Evolutionary conservation across 2,797 vertebrate species (phyloP).

Genomic region (Acanthurus tractus): DNA sequence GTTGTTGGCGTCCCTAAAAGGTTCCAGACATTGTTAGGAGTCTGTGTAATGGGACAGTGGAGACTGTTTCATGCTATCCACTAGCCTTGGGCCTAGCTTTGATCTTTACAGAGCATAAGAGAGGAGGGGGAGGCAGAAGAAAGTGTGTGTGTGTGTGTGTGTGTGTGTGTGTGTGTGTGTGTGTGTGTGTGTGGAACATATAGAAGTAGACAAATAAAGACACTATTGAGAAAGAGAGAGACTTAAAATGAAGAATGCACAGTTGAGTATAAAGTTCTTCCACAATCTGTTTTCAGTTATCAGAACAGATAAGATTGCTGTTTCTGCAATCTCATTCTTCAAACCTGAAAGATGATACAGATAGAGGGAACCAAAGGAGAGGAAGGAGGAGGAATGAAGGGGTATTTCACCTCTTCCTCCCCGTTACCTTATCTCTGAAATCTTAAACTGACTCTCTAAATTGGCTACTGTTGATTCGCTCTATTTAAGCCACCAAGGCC

Average conservation of each 20-base stretch:
- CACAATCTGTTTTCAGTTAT: constrained; percentile 10
- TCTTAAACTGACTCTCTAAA: background rate
- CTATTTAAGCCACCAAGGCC: constrained; percentile 6
- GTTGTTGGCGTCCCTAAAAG: constrained; percentile 28
- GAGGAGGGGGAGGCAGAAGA: constrained; percentile 13
- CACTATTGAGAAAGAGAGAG: constrained; percentile 10
- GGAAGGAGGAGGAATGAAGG: background rate
- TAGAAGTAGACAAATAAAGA: constrained; percentile 20
- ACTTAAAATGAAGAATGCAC: background rate
- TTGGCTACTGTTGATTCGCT: constrained; percentile 19
- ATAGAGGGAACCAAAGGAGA: background rate
- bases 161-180: background rate
- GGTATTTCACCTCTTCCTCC: too few relatives aligned
- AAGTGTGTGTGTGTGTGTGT: background rate
- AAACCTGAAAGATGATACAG: constrained; percentile 16
- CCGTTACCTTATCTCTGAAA: too few relatives aligned
- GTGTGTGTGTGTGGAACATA: background rate
- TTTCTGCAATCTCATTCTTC: background rate
- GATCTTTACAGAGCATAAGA: constrained; percentile 61
- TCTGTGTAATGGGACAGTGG: constrained; percentile 41
- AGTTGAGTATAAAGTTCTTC: background rate
- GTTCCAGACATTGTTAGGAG: constrained; percentile 42
- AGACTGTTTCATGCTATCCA: constrained; percentile 60
- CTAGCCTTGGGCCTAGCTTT: constrained; percentile 70
- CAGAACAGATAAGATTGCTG: constrained; percentile 8